Evolutionary conservation across 2,113 vertebrate species (phyloP), one percentile per base, ranked within the genome.

Genomic region (Colinus virginianus): DNA sequence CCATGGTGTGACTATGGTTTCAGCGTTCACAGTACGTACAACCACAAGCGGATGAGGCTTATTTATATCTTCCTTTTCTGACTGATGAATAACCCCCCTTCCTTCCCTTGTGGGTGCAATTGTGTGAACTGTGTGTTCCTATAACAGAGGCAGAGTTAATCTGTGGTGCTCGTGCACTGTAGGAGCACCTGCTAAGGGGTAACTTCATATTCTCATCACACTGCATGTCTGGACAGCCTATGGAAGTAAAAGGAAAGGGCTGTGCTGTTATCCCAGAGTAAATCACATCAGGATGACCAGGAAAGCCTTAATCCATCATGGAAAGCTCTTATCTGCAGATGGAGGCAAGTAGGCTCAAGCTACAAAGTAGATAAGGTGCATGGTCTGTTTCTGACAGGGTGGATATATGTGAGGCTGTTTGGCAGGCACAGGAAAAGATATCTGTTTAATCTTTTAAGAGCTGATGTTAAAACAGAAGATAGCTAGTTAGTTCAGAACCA

Each of bases 221-320:
- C 40, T 90, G 51, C 30, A 7, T 45, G 59, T 79, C 84, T 83
- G 82, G 56, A 63, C 0, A 1, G 72, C 82, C 0, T 0, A 4
- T 32, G 58, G 77, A 76, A 19, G 74, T 88, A 76, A 88, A 92
- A 95, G 64, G 40, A 88, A 68, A 28, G 71, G 71, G 51, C 25
- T 46, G 42, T 85, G 81, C 68, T 85, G 89, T 92, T 82, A 95
- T 85, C 82, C 72, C 53, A 30, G 69, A 64, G 88, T 94, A 96
- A 96, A 96, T 91, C 93, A 91, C 30, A 64, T 68, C n/a, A 90
- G 78, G 36, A 64, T 87, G 89, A 80, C 56, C 69, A 94, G 79
- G 72, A 89, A 89, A 89, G 36, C 55, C 89, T 85, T 90, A 89
- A 91, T 94, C 78, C 55, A 45, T 94, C 85, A 92, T 7, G 58